These are phyloP conservation scores for Clarias pachynema DNA, from an alignment of 2,797 vertebrate species.

Conservation along the genomic window DNA sequence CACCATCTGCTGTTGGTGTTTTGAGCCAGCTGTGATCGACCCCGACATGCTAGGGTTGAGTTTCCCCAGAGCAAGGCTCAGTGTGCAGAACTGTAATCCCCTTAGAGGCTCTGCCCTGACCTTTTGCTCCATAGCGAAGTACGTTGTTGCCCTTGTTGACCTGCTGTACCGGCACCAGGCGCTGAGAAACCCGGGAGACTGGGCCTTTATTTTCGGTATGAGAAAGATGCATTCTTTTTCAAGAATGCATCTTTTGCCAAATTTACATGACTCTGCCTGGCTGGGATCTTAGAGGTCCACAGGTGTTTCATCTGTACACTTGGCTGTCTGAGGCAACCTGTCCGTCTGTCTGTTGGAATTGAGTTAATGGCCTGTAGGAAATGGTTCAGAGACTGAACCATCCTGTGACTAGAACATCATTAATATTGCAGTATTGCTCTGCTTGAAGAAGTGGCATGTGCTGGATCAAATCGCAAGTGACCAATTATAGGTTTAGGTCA, in stretches of 20 bases:
- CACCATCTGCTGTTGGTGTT: conserved; percentile 67
- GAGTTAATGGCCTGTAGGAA: conserved; percentile 2
- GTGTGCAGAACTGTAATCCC: conserved; percentile 23
- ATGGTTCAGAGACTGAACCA: background rate
- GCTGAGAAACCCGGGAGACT: background rate
- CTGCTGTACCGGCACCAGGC: background rate
- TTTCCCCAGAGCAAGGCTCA: conserved; percentile 60
- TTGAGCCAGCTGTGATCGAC: conserved; percentile 65
- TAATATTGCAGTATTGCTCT: background rate
- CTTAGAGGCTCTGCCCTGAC: conserved; percentile 34
- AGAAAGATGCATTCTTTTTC: too few species aligned
- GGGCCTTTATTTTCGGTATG: background rate
- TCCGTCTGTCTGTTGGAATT: background rate
- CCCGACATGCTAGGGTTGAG: conserved; percentile 57
- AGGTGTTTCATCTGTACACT: background rate
- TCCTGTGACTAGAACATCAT: background rate
- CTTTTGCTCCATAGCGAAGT: conserved; percentile 13
- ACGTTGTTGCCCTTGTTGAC: background rate
- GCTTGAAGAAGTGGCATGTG: background rate
- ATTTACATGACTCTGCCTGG: background rate
- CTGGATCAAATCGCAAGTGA: conserved; percentile 17
- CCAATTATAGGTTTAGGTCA: background rate
- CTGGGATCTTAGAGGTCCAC: background rate
- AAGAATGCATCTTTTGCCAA: background rate
- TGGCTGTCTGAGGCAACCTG: background rate